Base-by-base conservation (phyloP, 2,113 vertebrate species). In the Mustela nigripes region DNA sequence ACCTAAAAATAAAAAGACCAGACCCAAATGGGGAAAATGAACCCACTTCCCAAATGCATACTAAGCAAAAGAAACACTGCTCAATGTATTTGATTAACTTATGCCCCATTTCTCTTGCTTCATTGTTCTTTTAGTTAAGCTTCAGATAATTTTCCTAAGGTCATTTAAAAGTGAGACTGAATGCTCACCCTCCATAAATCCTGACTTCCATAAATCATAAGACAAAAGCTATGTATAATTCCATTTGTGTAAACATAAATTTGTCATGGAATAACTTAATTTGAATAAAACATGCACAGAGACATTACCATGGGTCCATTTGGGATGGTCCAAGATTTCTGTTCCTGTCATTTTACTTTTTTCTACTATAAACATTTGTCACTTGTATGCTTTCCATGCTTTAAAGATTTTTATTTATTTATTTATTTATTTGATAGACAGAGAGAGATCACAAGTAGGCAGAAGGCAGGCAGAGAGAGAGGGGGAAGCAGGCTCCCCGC, bases 91-190 rank as follows among this genome's bases (percentile, higher is more conserved):
- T 85, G 58, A 65, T 69, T 93, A 76, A 73, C 9, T 31, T 42
- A 53, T 1, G 28, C 15, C 39, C 84, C 7, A 8, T n/a, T 82
- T 91, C 11, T 91, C 74, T 92, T 79, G 26, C 42, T 90, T 86
- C 89, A 82, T 33, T 85, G 5, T 86, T 95, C 50, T 89, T 95
- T 92, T 95, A 69, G 71, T 56, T 93, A 62, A 69, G n/a, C 58
- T 91, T 53, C 80, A 74, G 16, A 48, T 65, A 31, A 58, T 69
- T 91, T 94, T 50, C 42, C 48, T 60, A 79, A 83, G 14, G 48
- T 65, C 65, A 9, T 80, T 82, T 42, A 69, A 92, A 91, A 87
- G 36, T 84, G 36, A 96, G 16, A 21, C 45, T 87, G 71, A 97
- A 84, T 36, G 36, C 19, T 91, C 26, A 78, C 36, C 24, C 73